Percentiles rank a stretch among this genome's conserved stretches.
Evolutionary conservation across 2,113 vertebrate genomes (phyloP).

Genomic region (Taurulus bubalis): DNA sequence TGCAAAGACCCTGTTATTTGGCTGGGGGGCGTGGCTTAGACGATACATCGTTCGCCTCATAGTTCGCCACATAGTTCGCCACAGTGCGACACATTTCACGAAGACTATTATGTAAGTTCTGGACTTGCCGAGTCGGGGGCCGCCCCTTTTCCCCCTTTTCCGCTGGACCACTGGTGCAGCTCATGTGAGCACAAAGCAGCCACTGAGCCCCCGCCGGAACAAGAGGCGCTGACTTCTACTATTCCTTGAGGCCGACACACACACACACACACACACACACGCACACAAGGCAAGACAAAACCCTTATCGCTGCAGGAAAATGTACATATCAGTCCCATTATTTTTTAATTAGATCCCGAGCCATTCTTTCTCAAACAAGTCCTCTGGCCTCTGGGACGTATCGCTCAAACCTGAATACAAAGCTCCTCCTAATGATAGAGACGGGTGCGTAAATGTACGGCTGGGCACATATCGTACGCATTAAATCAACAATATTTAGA

Average conservation of each 20-base stretch:
- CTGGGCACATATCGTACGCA: background rate
- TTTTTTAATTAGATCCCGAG: background rate
- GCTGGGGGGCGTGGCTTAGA: conserved; percentile 1
- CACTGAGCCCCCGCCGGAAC: background rate
- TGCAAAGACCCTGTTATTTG: conserved; percentile 36
- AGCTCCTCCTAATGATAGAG: background rate
- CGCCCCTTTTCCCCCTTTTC: background rate
- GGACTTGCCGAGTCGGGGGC: background rate
- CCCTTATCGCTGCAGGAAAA: background rate
- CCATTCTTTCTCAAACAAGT: background rate
- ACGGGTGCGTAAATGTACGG: background rate
- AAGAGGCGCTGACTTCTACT: background rate
- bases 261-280: background rate
- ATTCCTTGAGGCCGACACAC: background rate
- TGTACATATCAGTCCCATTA: background rate
- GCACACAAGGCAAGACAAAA: background rate
- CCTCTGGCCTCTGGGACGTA: no score
- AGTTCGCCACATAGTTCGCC: conserved; percentile 25
- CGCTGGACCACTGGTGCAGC: background rate
- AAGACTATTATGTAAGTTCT: background rate
- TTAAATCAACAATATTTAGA: background rate
- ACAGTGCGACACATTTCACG: conserved; percentile 8
- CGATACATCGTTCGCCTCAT: conserved; percentile 14
- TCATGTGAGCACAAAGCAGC: background rate
- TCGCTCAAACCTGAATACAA: background rate